Base-by-base conservation (phyloP, 2,797 vertebrate species). In the Urosaurus nigricauda region DNA sequence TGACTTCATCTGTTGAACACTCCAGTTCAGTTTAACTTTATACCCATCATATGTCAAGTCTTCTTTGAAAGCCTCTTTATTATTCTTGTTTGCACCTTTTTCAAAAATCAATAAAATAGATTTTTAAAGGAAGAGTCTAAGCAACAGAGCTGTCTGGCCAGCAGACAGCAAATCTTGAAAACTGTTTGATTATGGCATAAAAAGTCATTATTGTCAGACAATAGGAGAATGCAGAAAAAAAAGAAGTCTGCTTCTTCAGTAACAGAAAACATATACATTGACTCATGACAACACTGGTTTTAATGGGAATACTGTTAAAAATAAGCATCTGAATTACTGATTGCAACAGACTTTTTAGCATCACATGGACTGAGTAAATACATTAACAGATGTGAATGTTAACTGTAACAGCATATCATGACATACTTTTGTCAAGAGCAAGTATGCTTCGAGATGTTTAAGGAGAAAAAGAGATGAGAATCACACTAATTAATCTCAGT, bases 151-250 rank as follows among this genome's bases (percentile, higher is more conserved):
- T 85, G 88, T 37, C 5, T 43, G 40, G 60, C 79, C 84, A 60
- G 4, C 3, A 77, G 32, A 78, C 53, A 70, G 19, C 40, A 91
- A 91, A 37, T 8, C 63, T 78, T 9, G 51, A 90, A 93, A 90
- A 3, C 2, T 81, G 29, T 21, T 17, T 83, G 8, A 56, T 87
- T 11, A 17, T 7, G 26, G 79, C 4, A 86, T 2, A 85, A 91
- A 90, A 90, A 29, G 37, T 83, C n/a, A 88, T 5, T 70, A 16
- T 79, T 51, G 43, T 89, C 71, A 93, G 40, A 35, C 32, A 92
- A 88, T 78, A 88, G 90, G 0, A 79, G 0, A 92, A 7, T 11
- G 74, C 12, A 40, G 24, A 32, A 37, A 35, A 65, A 84, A 40
- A 77, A 81, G 78, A 90, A 73, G 0, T 0, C 2, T 78, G 13